Conservation (phyloP, 2,888 invertebrate species). For the Dimorphilus gyrociliatus region DNA sequence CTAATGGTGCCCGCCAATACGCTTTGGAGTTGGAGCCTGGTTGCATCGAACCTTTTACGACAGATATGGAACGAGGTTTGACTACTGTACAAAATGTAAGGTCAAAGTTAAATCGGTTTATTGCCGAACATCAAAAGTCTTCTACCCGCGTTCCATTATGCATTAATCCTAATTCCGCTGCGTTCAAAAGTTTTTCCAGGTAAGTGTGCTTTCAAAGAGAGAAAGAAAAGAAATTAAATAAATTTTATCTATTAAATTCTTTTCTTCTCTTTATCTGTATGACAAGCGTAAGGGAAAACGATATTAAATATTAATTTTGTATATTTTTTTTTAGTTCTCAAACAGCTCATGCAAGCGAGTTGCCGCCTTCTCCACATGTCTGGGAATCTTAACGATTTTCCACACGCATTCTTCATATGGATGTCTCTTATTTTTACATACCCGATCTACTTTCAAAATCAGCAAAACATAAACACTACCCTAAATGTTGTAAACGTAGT, state of each 20-base stretch:
- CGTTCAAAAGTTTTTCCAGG: conserved; percentile 99
- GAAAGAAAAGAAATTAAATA: too few relatives aligned
- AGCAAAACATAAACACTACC: too few relatives aligned
- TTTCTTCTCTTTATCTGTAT: not conserved
- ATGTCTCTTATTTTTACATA: too few relatives aligned
- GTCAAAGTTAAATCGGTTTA: conserved; percentile 98
- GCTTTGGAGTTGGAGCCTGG: conserved; percentile 67
- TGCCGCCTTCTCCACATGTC: conserved; percentile 93
- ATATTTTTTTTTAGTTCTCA: conserved; percentile 25
- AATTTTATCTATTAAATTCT: not conserved
- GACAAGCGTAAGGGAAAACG: not conserved
- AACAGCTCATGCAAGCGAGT: conserved; percentile 86
- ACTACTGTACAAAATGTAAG: conserved; percentile 46
- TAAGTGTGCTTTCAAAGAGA: conserved; percentile 40
- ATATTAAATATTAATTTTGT: not conserved
- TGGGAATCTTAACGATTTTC: conserved; percentile 48
- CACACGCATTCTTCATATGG: too few relatives aligned
- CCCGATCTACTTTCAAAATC: too few relatives aligned
- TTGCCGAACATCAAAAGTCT: conserved; percentile 80
- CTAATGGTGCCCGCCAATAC: conserved; percentile 59
- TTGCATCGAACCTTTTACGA: conserved; percentile 77
- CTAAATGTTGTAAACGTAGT: too few relatives aligned
- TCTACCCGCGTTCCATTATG: conserved; percentile 90
- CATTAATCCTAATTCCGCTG: conserved; percentile 98
- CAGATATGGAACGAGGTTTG: conserved; percentile 88